Conservation (phyloP, 1,140 invertebrate species). For the Lasaia peninsularis region DNA sequence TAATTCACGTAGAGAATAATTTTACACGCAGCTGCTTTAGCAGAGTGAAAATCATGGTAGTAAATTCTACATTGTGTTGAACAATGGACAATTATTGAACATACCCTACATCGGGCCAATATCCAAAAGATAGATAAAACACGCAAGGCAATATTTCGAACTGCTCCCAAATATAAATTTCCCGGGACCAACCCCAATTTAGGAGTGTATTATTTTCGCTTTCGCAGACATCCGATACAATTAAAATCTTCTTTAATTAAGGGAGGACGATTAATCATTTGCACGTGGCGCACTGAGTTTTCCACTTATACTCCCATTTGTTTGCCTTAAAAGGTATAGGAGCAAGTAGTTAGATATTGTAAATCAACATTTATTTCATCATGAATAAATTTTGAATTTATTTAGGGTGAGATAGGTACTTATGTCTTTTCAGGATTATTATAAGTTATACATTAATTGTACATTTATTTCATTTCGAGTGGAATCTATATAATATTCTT, state of each 20-base stretch:
- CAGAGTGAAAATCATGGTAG: slow-evolving; percentile 30
- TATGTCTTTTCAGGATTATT: slow-evolving; percentile 40
- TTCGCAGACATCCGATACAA: slow-evolving; percentile 77
- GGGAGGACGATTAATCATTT: slow-evolving; percentile 76
- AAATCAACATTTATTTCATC: slow-evolving; percentile 8
- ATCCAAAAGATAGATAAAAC: slow-evolving; percentile 54
- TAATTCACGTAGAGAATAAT: slow-evolving; percentile 15
- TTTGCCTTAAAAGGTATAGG: slow-evolving; percentile 11
- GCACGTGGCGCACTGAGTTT: slow-evolving; percentile 77
- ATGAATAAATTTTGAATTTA: neutral
- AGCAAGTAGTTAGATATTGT: slow-evolving; percentile 4
- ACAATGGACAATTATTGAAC: slow-evolving; percentile 32
- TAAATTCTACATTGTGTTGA: slow-evolving; percentile 30
- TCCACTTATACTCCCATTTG: slow-evolving; percentile 63
- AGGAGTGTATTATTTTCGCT: slow-evolving; percentile 77
- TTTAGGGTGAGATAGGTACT: slow-evolving; percentile 27
- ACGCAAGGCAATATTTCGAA: slow-evolving; percentile 65
- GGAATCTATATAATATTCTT: no score
- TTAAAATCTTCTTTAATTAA: slow-evolving; percentile 80
- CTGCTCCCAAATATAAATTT: slow-evolving; percentile 70
- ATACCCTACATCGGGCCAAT: slow-evolving; percentile 37
- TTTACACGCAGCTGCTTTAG: slow-evolving; percentile 18
- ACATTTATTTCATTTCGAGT: no score
- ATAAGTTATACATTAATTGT: no score
- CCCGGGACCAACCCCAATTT: slow-evolving; percentile 68